Base-by-base conservation (phyloP, 1,140 invertebrate species). In the Cotesia vestalis region DNA sequence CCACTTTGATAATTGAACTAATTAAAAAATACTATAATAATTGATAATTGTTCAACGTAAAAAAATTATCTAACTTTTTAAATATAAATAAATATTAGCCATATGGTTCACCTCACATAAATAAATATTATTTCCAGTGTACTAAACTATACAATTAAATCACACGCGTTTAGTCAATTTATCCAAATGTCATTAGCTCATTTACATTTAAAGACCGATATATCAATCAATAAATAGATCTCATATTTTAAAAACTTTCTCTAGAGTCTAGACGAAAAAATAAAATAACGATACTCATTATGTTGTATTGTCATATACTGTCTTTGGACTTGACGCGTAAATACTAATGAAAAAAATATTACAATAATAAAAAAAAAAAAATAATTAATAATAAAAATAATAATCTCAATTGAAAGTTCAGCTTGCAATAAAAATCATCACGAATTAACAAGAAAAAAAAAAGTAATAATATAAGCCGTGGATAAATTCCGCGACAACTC, bases 241-340 rank as follows among this genome's bases (percentile, higher is more conserved):
- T n/a, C 5, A 57, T 57, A 14, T 20, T 3, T 57, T 17, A 14
- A 27, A 57, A 11, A 36, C 53, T 67, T 67, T 57, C 55, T 17
- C 55, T 51, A 63, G 4, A 12, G 34, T 57, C 53, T 59, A 57
- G 27, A 40, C 59, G 34, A n/a, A 66, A n/a, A 66, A 46, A 9
- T 46, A 46, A 8, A 46, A 46, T 46, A 11, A 46, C 40, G 9
- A 40, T 40, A 40, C 38, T 40, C 38, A 40, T 40, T 4, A 40
- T 4, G 14, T 27, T 59, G 57, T 20, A 59, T 59, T 20, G 57
- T 59, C 17, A 27, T 20, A 27, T 20, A 59, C 20, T 20, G 66
- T 75, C 73, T 75, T 75, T 75, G 73, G 73, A 72, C 66, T 75
- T 66, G 64, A 59, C 57, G 57, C 57, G 57, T 59, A 59, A 11